Conservation (phyloP, 2,888 invertebrate species). For the Agrypnus murinus region DNA sequence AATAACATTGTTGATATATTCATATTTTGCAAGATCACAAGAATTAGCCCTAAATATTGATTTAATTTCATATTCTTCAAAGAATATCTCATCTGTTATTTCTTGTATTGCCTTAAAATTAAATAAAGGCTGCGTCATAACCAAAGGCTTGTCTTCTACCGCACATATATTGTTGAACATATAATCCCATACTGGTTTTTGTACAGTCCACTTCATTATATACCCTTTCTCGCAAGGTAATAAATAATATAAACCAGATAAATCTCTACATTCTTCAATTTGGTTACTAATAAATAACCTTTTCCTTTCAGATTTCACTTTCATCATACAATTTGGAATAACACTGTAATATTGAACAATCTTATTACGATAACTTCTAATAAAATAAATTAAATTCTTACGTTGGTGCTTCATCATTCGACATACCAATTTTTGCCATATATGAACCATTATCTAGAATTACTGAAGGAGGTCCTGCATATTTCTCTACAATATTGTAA, state of each 20-base stretch:
- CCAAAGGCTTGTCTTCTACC: constrained; percentile 84
- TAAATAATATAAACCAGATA: constrained; percentile 95
- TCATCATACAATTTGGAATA: constrained; percentile 97
- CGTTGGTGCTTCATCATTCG: constrained; percentile 80
- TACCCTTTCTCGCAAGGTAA: constrained; percentile 97
- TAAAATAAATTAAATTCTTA: constrained; percentile 62
- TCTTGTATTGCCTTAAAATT: constrained; percentile 96
- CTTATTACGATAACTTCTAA: too few species aligned
- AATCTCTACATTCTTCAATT: constrained; percentile 96
- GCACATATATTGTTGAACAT: constrained; percentile 91
- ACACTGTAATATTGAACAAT: constrained; percentile 76
- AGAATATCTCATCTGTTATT: constrained; percentile 95
- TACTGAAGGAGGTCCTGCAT: constrained; percentile 38
- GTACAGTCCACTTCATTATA: constrained; percentile 95
- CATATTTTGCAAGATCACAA: constrained; percentile 85
- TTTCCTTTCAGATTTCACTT: constrained; percentile 96
- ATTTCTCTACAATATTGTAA: constrained; percentile 33
- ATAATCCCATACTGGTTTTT: constrained; percentile 97
- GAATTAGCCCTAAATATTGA: constrained; percentile 87
- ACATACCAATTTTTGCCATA: constrained; percentile 89
- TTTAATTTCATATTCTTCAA: constrained; percentile 96
- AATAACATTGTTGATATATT: constrained; percentile 70
- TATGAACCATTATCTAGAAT: constrained; percentile 89
- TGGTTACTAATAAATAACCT: constrained; percentile 95
- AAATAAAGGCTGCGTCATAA: constrained; percentile 95